Conservation (phyloP, 2,888 invertebrate genomes). For the Palloptera scutellata region DNA sequence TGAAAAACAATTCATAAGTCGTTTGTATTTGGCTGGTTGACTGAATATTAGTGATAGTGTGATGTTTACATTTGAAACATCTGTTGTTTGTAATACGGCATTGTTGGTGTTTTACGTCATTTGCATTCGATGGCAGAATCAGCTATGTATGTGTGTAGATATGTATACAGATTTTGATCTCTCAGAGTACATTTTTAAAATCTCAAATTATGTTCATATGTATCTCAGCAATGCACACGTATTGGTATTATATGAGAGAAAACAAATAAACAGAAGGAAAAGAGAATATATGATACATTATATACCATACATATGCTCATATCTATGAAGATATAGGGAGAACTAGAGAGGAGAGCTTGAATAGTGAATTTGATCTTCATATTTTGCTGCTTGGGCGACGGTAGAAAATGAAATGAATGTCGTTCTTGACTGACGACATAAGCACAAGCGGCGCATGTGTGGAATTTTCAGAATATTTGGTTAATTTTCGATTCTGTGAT, state of each 20-base stretch:
- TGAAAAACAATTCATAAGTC: too few relatives aligned
- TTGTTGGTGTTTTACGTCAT: slow-evolving; percentile 37
- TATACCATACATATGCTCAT: slow-evolving; percentile 9
- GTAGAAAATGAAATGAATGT: too few relatives aligned
- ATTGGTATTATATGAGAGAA: background rate
- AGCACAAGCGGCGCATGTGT: slow-evolving; percentile 31
- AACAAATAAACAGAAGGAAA: slow-evolving; percentile 7
- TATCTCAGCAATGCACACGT: too few relatives aligned
- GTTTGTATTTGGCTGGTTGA: slow-evolving; percentile 27
- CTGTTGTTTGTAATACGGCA: slow-evolving; percentile 36
- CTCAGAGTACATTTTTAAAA: too few relatives aligned
- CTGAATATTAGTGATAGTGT: background rate
- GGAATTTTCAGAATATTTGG: slow-evolving; percentile 21
- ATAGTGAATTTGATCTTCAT: too few relatives aligned
- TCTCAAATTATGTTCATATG: too few relatives aligned
- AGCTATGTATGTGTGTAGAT: too few relatives aligned
- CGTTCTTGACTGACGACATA: slow-evolving; percentile 8
- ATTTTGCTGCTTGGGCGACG: too few relatives aligned
- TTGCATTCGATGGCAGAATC: slow-evolving; percentile 20
- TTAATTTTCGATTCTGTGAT: slow-evolving; percentile 1
- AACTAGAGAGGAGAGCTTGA: too few relatives aligned
- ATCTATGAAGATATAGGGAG: slow-evolving; percentile 13
- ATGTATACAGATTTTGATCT: too few relatives aligned
- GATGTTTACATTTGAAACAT: slow-evolving; percentile 27
- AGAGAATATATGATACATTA: slow-evolving; percentile 16